phyloP scores from a whole-genome alignment of 2,797 vertebrate genomes.

The Synanceia verrucosa region DNA sequence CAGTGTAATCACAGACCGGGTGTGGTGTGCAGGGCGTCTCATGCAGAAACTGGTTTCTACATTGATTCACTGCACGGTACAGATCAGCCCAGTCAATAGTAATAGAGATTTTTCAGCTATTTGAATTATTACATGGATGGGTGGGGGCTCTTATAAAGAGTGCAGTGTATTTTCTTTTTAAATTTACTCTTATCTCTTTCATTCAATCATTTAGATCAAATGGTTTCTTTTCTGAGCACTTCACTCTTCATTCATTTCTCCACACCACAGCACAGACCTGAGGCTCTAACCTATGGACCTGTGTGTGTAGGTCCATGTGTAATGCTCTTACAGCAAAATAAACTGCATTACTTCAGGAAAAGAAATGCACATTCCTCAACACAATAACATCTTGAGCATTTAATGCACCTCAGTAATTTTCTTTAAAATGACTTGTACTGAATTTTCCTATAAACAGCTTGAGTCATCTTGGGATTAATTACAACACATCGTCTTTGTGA shows the following conservation, averaged over 20 bases:
- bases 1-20: conserved; percentile 54
- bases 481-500: conserved; percentile 46
- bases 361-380: background rate
- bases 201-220: background rate
- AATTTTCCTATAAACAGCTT: conserved; percentile 45
- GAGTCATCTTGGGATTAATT: conserved; percentile 58
- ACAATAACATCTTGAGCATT: background rate
- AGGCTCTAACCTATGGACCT: background rate
- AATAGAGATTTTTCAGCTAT: conserved; percentile 37
- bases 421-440: conserved; percentile 48
- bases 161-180: background rate
- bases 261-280: background rate
- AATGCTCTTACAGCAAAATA: background rate
- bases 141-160: conserved; percentile 11
- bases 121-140: conserved; percentile 32
- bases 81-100: conserved; percentile 59
- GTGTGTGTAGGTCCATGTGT: background rate
- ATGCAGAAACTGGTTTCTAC: conserved; percentile 33
- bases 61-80: conserved; percentile 50
- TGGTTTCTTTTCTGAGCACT: background rate
- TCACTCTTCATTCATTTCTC: background rate
- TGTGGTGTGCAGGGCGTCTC: conserved; percentile 23
- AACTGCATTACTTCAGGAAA: background rate
- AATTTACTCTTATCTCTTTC: background rate
- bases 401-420: conserved; percentile 11